These are phyloP conservation scores for Grammatotria lemairii DNA, from an alignment of 2,113 vertebrate genomes.

Conservation along the genomic window DNA sequence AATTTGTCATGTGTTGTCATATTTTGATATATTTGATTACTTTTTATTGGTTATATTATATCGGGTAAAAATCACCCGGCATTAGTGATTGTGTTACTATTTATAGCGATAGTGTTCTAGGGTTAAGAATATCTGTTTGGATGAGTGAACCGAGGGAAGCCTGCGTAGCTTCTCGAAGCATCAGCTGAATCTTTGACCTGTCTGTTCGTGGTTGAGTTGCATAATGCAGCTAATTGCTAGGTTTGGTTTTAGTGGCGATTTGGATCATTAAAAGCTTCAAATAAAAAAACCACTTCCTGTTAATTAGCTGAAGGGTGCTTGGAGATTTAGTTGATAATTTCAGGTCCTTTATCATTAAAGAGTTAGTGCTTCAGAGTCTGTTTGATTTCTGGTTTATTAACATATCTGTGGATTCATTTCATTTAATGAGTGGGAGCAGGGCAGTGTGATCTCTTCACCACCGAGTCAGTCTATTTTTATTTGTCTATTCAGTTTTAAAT, in stretches of 20 bases:
- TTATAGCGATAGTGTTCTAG: no score
- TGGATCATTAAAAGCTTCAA: background rate
- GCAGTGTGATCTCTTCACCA: background rate
- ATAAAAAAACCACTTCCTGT: background rate
- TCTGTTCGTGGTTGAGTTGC: background rate
- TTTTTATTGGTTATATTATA: no score
- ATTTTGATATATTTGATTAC: no score
- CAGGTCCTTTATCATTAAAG: background rate
- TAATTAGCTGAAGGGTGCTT: background rate
- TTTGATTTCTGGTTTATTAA: background rate
- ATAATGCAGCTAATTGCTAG: background rate
- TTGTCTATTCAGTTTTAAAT: background rate
- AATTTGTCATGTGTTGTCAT: no score
- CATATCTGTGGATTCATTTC: no score
- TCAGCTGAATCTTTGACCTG: background rate
- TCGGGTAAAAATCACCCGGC: no score
- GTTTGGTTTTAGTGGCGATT: background rate
- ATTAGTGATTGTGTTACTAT: no score
- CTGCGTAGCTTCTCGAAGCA: background rate
- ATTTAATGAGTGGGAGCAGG: background rate
- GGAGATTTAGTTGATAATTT: background rate
- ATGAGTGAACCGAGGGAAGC: background rate
- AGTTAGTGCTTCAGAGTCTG: background rate
- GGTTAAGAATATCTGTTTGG: background rate
- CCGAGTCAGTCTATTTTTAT: background rate